Evolutionary conservation across 2,113 vertebrate genomes (phyloP), one percentile per base, ranked within the genome.

Genomic region (Crypturellus undulatus): DNA sequence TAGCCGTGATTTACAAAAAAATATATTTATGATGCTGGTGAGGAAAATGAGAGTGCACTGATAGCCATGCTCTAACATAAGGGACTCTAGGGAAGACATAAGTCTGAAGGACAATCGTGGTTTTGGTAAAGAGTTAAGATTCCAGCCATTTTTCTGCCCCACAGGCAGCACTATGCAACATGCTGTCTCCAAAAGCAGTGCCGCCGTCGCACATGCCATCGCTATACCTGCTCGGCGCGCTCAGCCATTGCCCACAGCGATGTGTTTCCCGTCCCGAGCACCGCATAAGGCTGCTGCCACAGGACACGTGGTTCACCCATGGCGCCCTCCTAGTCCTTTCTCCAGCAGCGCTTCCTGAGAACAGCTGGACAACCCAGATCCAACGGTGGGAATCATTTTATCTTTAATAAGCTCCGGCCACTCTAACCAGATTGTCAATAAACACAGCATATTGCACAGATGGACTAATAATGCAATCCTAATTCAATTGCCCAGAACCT

Each of bases 401-500:
- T 92, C 87, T 96, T 92, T 95, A 96, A 96, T 92, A 92, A 95
- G 83, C 89, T 94, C 38, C 87, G 95, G 96, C 84, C 94, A 90
- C 92, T 71, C 89, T 95, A 97, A 97, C 54, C 96, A 97, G 95
- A 97, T 89, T 94, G 93, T 91, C 96, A 96, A 97, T 97, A 97
- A 96, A 91, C 71, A 95, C 87, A 96, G 78, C 95, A 95, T 94
- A 96, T 96, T 97, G 97, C 90, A 95, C 96, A 97, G 97, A 97
- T 97, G 96, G 95, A 96, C 93, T 95, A 97, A 97, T 97, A 97
- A 96, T 58, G 62, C 87, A 96, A 87, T 85, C 89, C 77, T 97
- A 96, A 97, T 95, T 96, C 96, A 95, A 97, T 96, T 97, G 96
- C 96, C 96, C 96, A 92, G 87, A 97, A 97, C 95, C 89, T 93